phyloP scores from a whole-genome alignment of 1,140 invertebrate species.

The Scaptodrosophila lebanonensis region DNA sequence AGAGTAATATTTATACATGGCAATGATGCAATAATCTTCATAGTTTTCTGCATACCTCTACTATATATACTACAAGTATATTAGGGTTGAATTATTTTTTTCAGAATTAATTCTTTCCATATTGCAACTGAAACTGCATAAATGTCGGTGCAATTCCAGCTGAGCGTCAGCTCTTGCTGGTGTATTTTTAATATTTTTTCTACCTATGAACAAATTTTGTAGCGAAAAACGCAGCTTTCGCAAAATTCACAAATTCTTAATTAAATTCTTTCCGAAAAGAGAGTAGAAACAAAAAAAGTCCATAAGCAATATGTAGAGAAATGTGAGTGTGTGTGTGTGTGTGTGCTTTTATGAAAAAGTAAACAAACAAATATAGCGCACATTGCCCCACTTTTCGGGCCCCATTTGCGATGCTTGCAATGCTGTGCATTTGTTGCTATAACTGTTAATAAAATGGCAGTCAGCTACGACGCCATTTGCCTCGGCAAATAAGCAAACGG shows the following conservation, averaged over 20 bases:
- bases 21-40: no score
- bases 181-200: no score
- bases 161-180: no score
- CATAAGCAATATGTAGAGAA: slow-evolving; percentile 27
- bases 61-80: no score
- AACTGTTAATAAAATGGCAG: slow-evolving; percentile 27
- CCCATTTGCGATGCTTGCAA: not conserved
- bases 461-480: slow-evolving; percentile 18
- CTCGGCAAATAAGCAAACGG: slow-evolving; percentile 44
- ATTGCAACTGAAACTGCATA: no score
- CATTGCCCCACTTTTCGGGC: slow-evolving; percentile 48
- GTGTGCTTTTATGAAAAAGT: slow-evolving; percentile 4
- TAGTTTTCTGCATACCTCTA: no score
- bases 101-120: no score
- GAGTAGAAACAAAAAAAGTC: slow-evolving; percentile 1
- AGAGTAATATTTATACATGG: no score
- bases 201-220: no score
- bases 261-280: slow-evolving; percentile 53
- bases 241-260: slow-evolving; percentile 49
- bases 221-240: no score
- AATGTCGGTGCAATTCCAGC: no score
- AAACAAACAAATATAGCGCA: slow-evolving; percentile 51
- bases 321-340: not conserved
- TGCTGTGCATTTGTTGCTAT: slow-evolving; percentile 16
- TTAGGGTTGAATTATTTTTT: no score